These are phyloP conservation scores for Conchocele bisecta DNA, from an alignment of 2,888 invertebrate species.

Conservation along the genomic window DNA sequence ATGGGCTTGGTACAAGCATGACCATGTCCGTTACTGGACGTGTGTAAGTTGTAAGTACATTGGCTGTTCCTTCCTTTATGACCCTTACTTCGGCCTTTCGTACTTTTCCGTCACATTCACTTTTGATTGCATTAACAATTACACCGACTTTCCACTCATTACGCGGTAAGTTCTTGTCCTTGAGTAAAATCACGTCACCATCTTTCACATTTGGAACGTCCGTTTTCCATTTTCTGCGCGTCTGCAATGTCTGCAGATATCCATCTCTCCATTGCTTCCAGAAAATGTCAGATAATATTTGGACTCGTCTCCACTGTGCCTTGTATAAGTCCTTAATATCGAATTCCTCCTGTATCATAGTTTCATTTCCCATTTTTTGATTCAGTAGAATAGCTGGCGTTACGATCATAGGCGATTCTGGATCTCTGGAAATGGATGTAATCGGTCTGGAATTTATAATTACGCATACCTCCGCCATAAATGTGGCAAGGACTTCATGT, in stretches of 20 bases:
- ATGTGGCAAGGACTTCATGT: slow-evolving; percentile 42
- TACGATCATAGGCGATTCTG: slow-evolving; percentile 16
- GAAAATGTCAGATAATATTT: slow-evolving; percentile 42
- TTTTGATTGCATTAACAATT: slow-evolving; percentile 28
- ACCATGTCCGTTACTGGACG: too few species aligned
- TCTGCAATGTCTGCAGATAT: slow-evolving; percentile 38
- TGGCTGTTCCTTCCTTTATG: too few species aligned
- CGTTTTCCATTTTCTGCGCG: slow-evolving; percentile 35
- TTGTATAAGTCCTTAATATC: slow-evolving; percentile 40
- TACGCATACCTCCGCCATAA: slow-evolving; percentile 41
- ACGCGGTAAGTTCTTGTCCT: slow-evolving; percentile 21
- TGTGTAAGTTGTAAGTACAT: too few species aligned
- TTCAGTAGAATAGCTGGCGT: slow-evolving; percentile 20
- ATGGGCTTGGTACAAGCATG: too few species aligned
- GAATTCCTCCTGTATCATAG: background rate
- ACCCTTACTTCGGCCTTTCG: slow-evolving; percentile 29
- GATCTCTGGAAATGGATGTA: slow-evolving; percentile 15
- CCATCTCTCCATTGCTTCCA: slow-evolving; percentile 45
- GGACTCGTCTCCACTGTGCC: slow-evolving; percentile 46
- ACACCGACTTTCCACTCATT: slow-evolving; percentile 45
- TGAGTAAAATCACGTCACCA: slow-evolving; percentile 47
- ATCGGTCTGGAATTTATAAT: slow-evolving; percentile 48
- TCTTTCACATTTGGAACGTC: slow-evolving; percentile 25
- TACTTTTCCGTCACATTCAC: slow-evolving; percentile 36
- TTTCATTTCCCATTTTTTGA: slow-evolving; percentile 7